Evolutionary conservation across 2,113 vertebrate genomes (phyloP).

Genomic region (Scomber colias): DNA sequence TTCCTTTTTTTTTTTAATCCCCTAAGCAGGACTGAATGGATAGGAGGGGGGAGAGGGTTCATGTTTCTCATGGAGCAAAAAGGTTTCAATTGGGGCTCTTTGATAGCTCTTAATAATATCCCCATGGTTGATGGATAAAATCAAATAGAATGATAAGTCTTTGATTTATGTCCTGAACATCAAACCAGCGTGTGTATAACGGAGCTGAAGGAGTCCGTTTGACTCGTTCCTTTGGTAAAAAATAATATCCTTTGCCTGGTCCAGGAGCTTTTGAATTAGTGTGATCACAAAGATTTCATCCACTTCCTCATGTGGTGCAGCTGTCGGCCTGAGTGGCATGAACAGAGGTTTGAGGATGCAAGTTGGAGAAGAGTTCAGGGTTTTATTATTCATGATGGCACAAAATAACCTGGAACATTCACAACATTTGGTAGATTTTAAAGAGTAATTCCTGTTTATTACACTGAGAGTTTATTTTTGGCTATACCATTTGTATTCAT

Average conservation of each 20-base stretch:
- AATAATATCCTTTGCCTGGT: conserved; percentile 49
- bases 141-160: conserved; percentile 81
- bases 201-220: conserved; percentile 33
- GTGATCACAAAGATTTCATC: conserved; percentile 51
- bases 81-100: conserved; percentile 77
- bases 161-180: conserved; percentile 76
- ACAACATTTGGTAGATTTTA: background rate
- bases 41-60: conserved; percentile 32
- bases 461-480: background rate
- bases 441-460: background rate
- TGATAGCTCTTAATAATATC: conserved; percentile 79
- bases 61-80: conserved; percentile 73
- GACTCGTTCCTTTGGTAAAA: conserved; percentile 50
- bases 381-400: background rate
- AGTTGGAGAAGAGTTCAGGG: background rate
- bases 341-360: background rate
- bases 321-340: background rate
- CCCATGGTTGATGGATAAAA: conserved; percentile 72
- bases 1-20: conserved; percentile 56
- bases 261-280: conserved; percentile 66
- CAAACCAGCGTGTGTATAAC: conserved; percentile 46
- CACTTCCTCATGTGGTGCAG: background rate
- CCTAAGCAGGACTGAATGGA: conserved; percentile 57
- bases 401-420: background rate
- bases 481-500: background rate